Percentiles rank a stretch among this genome's conserved stretches.
These are phyloP conservation scores for Pithys albifrons DNA, from an alignment of 2,113 vertebrate species.

Conservation along the genomic window DNA sequence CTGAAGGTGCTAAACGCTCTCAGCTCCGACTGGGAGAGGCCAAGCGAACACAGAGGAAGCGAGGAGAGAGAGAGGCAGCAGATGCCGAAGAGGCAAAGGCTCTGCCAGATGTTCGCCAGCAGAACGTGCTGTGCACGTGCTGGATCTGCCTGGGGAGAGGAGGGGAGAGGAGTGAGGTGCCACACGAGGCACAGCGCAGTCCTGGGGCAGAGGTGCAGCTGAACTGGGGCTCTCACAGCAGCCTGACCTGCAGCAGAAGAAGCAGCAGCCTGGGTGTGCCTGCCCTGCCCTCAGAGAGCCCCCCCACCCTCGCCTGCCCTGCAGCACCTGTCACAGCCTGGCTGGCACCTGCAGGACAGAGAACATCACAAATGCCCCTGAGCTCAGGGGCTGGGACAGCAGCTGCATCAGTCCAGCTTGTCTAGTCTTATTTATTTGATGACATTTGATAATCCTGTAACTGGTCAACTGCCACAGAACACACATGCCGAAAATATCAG, in stretches of 20 bases:
- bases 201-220: not conserved
- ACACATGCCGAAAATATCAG: not conserved
- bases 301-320: not conserved
- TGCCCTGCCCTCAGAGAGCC: rapidly evolving
- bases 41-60: rapidly evolving
- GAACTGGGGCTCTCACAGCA: not conserved
- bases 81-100: not conserved
- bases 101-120: not conserved
- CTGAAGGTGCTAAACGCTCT: rapidly evolving
- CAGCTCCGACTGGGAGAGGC: not conserved
- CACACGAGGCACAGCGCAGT: not conserved
- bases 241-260: not conserved
- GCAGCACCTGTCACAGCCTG: not conserved
- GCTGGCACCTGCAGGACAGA: not conserved
- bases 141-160: rapidly evolving
- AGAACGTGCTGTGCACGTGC: not conserved
- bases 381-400: not conserved
- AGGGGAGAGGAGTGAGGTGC: not conserved
- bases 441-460: not conserved
- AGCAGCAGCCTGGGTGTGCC: not conserved
- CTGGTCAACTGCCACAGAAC: not conserved
- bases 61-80: not conserved
- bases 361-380: not conserved
- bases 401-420: not conserved
- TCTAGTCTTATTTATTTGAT: not conserved